phyloP scores from a whole-genome alignment of 2,113 vertebrate species.

The Phainopepla nitens region DNA sequence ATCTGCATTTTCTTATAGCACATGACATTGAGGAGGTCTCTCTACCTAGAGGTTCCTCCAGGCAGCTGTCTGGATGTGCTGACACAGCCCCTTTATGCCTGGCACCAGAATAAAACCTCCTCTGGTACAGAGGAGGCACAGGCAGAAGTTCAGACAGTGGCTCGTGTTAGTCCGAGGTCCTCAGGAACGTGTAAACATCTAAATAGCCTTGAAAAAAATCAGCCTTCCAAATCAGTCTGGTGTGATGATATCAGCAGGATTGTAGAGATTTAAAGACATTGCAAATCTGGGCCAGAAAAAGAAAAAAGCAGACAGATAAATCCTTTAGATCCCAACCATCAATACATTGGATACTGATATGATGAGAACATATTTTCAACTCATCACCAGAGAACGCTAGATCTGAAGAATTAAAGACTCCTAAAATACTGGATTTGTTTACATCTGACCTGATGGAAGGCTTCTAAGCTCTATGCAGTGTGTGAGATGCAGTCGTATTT shows the following conservation, averaged over 20 bases:
- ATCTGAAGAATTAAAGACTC: not conserved
- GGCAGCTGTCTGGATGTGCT: not conserved
- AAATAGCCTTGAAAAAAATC: not conserved
- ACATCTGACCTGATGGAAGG: not conserved
- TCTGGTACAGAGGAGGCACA: not conserved
- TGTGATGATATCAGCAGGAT: not conserved
- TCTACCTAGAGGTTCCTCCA: not conserved
- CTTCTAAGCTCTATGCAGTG: not conserved
- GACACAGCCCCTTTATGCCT: not conserved
- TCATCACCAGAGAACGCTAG: fast-evolving
- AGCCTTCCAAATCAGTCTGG: not conserved
- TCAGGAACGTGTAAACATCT: not conserved
- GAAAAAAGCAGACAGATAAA: not conserved
- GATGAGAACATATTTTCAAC: not conserved
- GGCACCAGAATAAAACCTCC: not conserved
- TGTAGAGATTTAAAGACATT: not conserved
- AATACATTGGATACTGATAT: not conserved
- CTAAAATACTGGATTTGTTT: not conserved
- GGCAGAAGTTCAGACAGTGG: not conserved
- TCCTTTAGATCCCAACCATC: not conserved
- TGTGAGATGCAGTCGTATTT: not conserved
- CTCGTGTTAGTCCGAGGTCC: not conserved
- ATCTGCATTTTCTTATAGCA: not conserved
- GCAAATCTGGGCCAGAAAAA: not conserved
- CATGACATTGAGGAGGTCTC: fast-evolving